Evolutionary conservation across 2,888 invertebrate species (phyloP).

Genomic region (Chrysolina americana): DNA sequence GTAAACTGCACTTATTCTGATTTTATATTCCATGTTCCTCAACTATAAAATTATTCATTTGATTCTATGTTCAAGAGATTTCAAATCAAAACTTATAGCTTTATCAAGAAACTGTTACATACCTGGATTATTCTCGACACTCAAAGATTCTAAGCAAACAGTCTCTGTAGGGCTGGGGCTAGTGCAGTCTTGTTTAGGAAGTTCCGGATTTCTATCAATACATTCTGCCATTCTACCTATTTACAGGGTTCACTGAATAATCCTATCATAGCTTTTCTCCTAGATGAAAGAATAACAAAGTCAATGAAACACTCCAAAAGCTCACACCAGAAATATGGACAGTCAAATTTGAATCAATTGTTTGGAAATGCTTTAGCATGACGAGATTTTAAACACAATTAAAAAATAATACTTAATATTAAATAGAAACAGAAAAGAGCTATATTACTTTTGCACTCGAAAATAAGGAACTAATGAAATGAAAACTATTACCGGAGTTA

Average conservation of each 20-base stretch:
- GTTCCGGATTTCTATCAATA: slow-evolving; percentile 61
- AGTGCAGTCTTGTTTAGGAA: slow-evolving; percentile 67
- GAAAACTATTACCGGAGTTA: no score
- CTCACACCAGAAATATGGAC: neutral
- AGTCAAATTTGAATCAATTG: neutral
- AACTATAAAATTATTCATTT: no score
- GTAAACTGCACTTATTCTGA: no score
- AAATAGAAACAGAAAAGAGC: no score
- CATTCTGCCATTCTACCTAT: slow-evolving; percentile 69
- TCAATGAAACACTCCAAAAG: neutral
- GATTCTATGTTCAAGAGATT: no score
- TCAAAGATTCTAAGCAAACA: slow-evolving; percentile 64
- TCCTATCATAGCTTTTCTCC: slow-evolving; percentile 39
- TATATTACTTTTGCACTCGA: no score
- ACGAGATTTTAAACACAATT: no score
- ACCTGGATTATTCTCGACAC: slow-evolving; percentile 63
- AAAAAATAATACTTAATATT: no score
- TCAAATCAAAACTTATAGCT: no score
- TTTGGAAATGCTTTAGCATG: neutral
- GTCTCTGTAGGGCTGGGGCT: slow-evolving; percentile 69
- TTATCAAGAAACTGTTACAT: slow-evolving; percentile 37
- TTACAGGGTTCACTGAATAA: slow-evolving; percentile 46
- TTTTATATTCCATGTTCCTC: no score
- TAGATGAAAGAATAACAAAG: slow-evolving; percentile 12
- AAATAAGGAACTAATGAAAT: no score